These are phyloP conservation scores for Hyalella azteca DNA, from an alignment of 2,888 invertebrate species.

Conservation along the genomic window DNA sequence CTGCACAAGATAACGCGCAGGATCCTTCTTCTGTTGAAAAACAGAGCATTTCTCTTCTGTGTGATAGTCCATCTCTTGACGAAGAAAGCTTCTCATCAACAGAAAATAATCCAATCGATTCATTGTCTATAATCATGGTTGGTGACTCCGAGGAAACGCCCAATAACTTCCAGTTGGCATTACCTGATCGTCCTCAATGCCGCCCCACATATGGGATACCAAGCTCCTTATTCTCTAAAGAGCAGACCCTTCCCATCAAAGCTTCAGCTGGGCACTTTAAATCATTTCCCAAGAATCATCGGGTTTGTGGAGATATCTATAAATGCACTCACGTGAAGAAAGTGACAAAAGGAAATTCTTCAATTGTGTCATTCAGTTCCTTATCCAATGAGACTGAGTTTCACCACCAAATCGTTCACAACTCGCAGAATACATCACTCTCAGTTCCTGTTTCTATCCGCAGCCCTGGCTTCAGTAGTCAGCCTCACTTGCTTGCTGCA, in stretches of 20 bases:
- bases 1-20: no score
- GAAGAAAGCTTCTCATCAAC: not conserved
- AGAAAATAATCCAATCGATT: not conserved
- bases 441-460: constrained; percentile 14
- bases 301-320: no score
- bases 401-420: not conserved
- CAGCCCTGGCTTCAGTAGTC: constrained; percentile 11
- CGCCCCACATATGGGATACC: not conserved
- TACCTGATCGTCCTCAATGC: not conserved
- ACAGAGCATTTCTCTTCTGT: not conserved
- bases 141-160: not conserved
- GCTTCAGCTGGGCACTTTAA: no score
- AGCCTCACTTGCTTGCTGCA: constrained; percentile 54
- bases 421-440: not conserved
- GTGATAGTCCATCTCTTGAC: not conserved
- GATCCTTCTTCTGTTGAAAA: not conserved
- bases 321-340: not conserved
- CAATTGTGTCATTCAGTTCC: not conserved
- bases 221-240: not conserved
- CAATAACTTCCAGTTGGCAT: not conserved
- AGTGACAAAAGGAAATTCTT: not conserved
- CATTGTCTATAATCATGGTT: constrained; percentile 5
- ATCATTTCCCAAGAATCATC: no score
- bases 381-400: not conserved
- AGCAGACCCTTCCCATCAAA: no score